Conservation (phyloP, 1,140 invertebrate genomes). For the Cyclina sinensis region DNA sequence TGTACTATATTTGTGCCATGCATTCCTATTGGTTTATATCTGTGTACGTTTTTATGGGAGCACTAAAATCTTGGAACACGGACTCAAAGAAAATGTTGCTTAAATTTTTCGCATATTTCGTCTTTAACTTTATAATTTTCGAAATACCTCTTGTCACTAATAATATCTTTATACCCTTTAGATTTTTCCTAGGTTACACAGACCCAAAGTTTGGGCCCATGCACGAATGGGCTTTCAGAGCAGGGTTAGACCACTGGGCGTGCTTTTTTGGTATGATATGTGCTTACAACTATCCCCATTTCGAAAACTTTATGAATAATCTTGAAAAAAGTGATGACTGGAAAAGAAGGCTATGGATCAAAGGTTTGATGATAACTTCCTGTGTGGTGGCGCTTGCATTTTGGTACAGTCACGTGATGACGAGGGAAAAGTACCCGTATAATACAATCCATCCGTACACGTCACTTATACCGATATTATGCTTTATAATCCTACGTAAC, state of each 20-base stretch:
- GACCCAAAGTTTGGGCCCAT: slow-evolving; percentile 70
- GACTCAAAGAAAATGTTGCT: slow-evolving; percentile 72
- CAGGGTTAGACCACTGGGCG: slow-evolving; percentile 81
- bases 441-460: slow-evolving; percentile 78
- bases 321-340: slow-evolving; percentile 62
- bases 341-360: slow-evolving; percentile 39
- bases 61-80: slow-evolving; percentile 75
- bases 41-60: slow-evolving; percentile 79
- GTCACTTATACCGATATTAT: slow-evolving; percentile 75
- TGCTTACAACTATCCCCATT: slow-evolving; percentile 82
- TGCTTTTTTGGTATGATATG: slow-evolving; percentile 81
- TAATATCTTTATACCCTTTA: slow-evolving; percentile 73
- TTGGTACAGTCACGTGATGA: slow-evolving; percentile 74
- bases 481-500: slow-evolving; percentile 78
- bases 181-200: slow-evolving; percentile 72
- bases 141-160: slow-evolving; percentile 73
- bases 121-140: slow-evolving; percentile 77
- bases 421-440: slow-evolving; percentile 76
- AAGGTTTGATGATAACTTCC: slow-evolving; percentile 47
- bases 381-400: slow-evolving; percentile 33
- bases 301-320: slow-evolving; percentile 75
- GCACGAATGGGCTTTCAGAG: slow-evolving; percentile 79
- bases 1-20: slow-evolving; percentile 84
- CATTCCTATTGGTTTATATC: slow-evolving; percentile 83
- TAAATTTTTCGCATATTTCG: slow-evolving; percentile 76